Evolutionary conservation across 2,888 invertebrate species (phyloP), one percentile per base, ranked within the genome.

Genomic region (Phortica magna): DNA sequence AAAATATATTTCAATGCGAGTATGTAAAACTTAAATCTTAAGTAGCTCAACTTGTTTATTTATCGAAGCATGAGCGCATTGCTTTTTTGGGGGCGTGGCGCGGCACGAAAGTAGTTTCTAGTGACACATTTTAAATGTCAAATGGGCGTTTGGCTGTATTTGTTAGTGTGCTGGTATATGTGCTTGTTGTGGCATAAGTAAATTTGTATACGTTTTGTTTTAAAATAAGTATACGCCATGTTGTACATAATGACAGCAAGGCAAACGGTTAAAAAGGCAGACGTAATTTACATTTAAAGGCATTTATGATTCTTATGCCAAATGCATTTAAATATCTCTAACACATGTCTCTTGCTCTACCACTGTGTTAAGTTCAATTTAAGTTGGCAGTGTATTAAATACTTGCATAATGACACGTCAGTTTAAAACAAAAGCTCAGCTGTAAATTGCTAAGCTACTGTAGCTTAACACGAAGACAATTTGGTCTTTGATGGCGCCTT

Each of bases 11-110:
- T 67, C n/a, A 41, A 67, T 67, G 41, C n/a, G 39, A 6, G 31
- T 55, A 31, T 22, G 31, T 55, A 31, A 22, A 85, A 87, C 84
- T 85, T 85, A 83, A 85, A 83, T 85, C 87, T 85, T 85, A 86
- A 85, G 85, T 87, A 85, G 85, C 87, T 85, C 84, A 87, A 87
- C 85, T 85, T 87, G 87, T 86, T 84, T 85, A 87, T 85, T 85
- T 84, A 87, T 86, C 85, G 85, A 85, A 81, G 85, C 87, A 84
- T 71, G 55, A 61, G 61, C 17, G 61, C 70, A 64, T 12, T 14
- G 64, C 31, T 12, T 64, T 64, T 12, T 39, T 19, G 39, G 14
- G 64, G 31, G 48, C 48, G 48, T 48, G 10, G 48, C 48, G 9
- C 48, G 48, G 22, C 31, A 14, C 22, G 39, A 31, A 7, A 64